These are phyloP conservation scores for Ischnura elegans DNA, from an alignment of 2,888 invertebrate species.

Conservation along the genomic window DNA sequence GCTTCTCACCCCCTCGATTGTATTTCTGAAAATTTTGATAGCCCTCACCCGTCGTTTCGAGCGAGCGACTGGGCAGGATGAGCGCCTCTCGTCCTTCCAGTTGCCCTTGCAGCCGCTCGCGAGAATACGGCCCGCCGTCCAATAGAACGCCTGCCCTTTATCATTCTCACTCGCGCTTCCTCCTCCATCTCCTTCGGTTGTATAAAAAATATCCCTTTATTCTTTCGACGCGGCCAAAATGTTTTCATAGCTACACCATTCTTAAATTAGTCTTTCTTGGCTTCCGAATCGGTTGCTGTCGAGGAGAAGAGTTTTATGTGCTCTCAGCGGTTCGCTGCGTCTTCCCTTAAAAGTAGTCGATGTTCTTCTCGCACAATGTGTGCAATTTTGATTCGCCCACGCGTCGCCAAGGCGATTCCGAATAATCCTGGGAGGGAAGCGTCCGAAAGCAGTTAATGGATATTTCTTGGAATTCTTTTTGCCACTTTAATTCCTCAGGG, in stretches of 20 bases:
- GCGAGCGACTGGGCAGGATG: not conserved
- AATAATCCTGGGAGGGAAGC: not conserved
- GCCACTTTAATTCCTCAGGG: too few species aligned
- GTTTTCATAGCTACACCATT: slow-evolving; percentile 11
- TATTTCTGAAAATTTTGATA: not conserved
- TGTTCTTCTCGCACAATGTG: not conserved
- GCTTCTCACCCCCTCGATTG: too few species aligned
- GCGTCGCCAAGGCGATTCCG: not conserved
- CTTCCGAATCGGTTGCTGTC: slow-evolving; percentile 1
- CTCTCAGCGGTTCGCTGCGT: not conserved
- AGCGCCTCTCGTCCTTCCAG: not conserved
- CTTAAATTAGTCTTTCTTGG: slow-evolving; percentile 29
- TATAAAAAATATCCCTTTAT: not conserved
- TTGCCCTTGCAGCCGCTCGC: not conserved
- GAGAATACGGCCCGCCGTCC: not conserved
- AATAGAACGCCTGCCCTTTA: not conserved
- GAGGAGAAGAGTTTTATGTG: not conserved
- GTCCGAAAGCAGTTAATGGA: not conserved
- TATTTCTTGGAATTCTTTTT: not conserved
- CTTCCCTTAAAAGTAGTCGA: not conserved
- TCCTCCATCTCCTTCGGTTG: not conserved
- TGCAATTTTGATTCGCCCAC: not conserved
- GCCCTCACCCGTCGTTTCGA: not conserved
- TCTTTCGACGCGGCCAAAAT: not conserved
- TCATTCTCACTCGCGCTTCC: not conserved